Evolutionary conservation across 2,888 invertebrate genomes (phyloP), one percentile per base, ranked within the genome.

Genomic region (Periphyllus acericola): DNA sequence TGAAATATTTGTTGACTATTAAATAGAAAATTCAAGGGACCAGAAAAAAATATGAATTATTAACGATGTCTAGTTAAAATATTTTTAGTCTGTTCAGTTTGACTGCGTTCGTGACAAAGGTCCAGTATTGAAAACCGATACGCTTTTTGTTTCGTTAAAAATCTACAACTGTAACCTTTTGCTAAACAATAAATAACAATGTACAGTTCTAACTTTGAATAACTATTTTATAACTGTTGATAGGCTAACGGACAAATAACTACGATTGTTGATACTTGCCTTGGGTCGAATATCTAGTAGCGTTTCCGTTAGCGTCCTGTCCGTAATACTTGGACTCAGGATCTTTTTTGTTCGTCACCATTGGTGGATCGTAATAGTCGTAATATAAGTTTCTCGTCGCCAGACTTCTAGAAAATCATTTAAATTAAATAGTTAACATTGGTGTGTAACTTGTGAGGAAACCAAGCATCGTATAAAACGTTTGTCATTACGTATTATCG

Each of bases 251-350:
- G 14, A 11, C 11, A 14, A 11, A 14, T 1, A 46, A 46, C 14
- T 46, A 46, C 3, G 14, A 46, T 11, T 36, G 11, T 79, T 3
- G 19, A 36, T 74, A 66, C 75, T 87, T 74, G 40, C 87, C 87
- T 87, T 87, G 87, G 25, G 80, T 32, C 34, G 87, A 25, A n/a
- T 87, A 87, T 74, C 74, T 80, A 60, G 86, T 80, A 40, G 86
- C 72, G 46, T 81, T 81, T 0, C 81, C 87, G 46, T 81, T 87
- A 9, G 87, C 74, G n/a, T 87, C 87, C 21, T 85, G 84, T 4
- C 81, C 87, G 52, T 87, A 87, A n/a, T 87, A 46, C 66, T 87
- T 87, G 32, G 81, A 40, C 14, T 87, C 87, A 1, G 74, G 17
- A n/a, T 87, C 87, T 75, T 87, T 87, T 25, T 87, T 87, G 60